These are phyloP conservation scores for Aphaenogaster ashmeadi DNA, from an alignment of 1,140 invertebrate species.

Conservation along the genomic window DNA sequence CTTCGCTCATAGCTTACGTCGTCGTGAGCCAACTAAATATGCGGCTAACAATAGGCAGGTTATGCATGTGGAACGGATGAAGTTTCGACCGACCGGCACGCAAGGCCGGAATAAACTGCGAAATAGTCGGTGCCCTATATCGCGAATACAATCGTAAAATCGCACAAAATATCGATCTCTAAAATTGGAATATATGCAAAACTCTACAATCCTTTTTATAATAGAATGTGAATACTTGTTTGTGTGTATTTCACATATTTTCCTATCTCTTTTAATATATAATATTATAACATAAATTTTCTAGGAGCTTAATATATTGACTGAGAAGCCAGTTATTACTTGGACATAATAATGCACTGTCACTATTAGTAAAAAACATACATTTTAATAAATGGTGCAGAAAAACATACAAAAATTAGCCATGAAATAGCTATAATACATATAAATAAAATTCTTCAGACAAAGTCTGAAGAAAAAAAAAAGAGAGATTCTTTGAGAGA, in stretches of 20 bases:
- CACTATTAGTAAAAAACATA: neutral
- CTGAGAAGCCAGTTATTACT: neutral
- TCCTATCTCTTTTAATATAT: neutral
- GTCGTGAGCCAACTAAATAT: constrained; percentile 72
- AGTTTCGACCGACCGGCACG: constrained; percentile 27
- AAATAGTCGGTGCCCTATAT: neutral
- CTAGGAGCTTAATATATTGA: neutral
- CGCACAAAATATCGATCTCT: neutral
- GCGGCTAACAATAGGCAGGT: constrained; percentile 70
- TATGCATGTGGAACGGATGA: constrained; percentile 58
- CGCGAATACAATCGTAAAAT: neutral
- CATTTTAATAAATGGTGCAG: neutral
- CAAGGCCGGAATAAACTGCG: neutral
- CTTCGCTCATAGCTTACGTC: constrained; percentile 66
- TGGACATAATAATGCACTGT: neutral
- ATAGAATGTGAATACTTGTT: neutral
- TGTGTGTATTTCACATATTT: neutral
- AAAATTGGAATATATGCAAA: neutral
- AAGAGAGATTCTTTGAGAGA: neutral
- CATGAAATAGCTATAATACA: neutral
- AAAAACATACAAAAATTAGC: neutral
- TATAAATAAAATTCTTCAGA: neutral
- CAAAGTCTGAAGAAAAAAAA: neutral
- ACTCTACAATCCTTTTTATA: neutral
- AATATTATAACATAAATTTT: neutral